phyloP scores from a whole-genome alignment of 2,888 invertebrate species.

The Anthophora plumipes region DNA sequence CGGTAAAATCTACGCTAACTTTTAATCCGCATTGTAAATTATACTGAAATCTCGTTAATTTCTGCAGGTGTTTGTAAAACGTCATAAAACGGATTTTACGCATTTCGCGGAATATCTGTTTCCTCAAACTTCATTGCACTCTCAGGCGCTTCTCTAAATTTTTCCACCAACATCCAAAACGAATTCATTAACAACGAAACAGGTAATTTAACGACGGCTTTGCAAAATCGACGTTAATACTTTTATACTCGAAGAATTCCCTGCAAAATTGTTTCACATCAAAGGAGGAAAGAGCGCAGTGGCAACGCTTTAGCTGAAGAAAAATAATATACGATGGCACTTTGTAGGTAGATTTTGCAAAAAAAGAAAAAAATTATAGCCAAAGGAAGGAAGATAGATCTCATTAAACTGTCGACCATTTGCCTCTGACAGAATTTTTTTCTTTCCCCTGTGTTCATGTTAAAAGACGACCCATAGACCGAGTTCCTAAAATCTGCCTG shows the following conservation, averaged over 20 bases:
- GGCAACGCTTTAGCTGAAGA: neutral
- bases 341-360: neutral
- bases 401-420: neutral
- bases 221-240: too few species aligned
- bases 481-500: neutral
- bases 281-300: neutral
- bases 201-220: too few species aligned
- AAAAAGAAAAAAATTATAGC: neutral
- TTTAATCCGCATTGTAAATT: constrained; percentile 40
- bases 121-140: neutral
- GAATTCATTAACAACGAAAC: too few species aligned
- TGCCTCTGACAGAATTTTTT: neutral
- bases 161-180: neutral
- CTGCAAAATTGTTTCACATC: too few species aligned
- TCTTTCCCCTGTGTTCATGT: neutral
- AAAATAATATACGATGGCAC: neutral
- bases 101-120: neutral
- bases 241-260: neutral
- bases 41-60: constrained; percentile 28
- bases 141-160: neutral
- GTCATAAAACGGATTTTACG: neutral
- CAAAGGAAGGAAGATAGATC: neutral
- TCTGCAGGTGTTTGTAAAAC: constrained; percentile 1
- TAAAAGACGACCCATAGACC: neutral
- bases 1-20: constrained; percentile 21